These are phyloP conservation scores for Falco naumanni DNA, from an alignment of 2,797 vertebrate species.

Conservation along the genomic window DNA sequence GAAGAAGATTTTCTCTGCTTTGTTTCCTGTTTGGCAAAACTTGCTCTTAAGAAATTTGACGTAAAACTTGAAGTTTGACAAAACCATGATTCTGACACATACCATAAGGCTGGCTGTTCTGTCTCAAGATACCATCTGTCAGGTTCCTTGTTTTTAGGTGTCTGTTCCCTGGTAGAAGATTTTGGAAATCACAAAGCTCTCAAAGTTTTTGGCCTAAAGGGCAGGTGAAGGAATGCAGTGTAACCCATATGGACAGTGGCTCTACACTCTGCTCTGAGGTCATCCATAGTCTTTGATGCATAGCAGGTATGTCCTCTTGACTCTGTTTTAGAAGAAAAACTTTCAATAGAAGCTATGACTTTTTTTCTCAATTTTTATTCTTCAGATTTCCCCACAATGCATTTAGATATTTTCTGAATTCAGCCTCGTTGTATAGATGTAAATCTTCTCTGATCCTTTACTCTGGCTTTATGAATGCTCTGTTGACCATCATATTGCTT, in stretches of 20 bases:
- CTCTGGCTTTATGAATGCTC: neutral
- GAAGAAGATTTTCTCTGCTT: neutral
- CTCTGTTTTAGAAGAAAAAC: neutral
- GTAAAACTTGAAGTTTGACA: neutral
- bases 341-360: neutral
- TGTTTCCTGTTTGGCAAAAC: neutral
- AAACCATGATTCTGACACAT: neutral
- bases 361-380: neutral
- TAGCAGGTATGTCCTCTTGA: neutral
- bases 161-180: neutral
- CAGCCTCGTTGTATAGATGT: neutral
- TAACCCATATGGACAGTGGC: neutral
- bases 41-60: neutral
- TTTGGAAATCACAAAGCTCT: neutral
- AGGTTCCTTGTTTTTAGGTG: neutral
- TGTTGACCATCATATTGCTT: neutral
- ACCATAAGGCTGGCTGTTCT: neutral
- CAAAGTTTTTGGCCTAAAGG: neutral
- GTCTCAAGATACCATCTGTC: neutral
- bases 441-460: neutral
- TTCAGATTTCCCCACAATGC: neutral
- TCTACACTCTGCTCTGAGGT: neutral
- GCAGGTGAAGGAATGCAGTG: neutral
- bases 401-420: neutral
- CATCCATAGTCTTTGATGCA: neutral